Conservation (phyloP, 1,140 invertebrate species). For the Eumaeus atala region DNA sequence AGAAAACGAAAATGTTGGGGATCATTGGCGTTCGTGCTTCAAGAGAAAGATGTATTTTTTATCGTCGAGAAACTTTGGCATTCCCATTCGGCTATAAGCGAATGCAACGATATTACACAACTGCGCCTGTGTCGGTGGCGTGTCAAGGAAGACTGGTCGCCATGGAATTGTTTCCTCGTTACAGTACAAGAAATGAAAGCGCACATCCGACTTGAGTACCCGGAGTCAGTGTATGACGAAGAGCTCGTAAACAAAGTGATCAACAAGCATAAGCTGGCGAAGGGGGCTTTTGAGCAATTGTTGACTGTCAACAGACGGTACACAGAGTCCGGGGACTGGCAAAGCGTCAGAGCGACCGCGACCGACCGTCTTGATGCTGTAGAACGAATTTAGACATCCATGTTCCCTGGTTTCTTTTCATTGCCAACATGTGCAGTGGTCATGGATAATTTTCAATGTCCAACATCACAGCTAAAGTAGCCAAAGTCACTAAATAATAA, state of each 20-base stretch:
- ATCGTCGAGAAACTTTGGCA: slow-evolving; percentile 81
- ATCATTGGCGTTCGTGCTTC: slow-evolving; percentile 76
- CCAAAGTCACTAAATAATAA: slow-evolving; percentile 1
- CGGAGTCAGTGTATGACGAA: slow-evolving; percentile 74
- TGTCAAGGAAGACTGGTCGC: slow-evolving; percentile 77
- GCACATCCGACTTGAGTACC: slow-evolving; percentile 72
- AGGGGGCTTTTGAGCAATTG: slow-evolving; percentile 63
- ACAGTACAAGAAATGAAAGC: slow-evolving; percentile 78
- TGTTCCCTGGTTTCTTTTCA: too few relatives aligned
- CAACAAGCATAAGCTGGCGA: slow-evolving; percentile 64
- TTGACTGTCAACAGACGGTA: slow-evolving; percentile 51
- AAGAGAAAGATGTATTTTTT: slow-evolving; percentile 78
- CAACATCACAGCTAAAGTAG: too few relatives aligned
- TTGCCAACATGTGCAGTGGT: too few relatives aligned
- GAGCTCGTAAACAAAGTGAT: slow-evolving; percentile 65
- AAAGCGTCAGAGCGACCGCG: slow-evolving; percentile 45
- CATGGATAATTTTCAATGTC: too few relatives aligned
- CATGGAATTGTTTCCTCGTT: slow-evolving; percentile 83
- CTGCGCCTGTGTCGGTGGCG: slow-evolving; percentile 77
- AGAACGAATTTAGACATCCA: slow-evolving; percentile 23
- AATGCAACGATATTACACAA: slow-evolving; percentile 74
- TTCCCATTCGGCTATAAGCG: slow-evolving; percentile 78
- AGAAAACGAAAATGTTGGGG: slow-evolving; percentile 72
- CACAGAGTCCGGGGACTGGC: slow-evolving; percentile 58
- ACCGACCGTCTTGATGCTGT: slow-evolving; percentile 41